phyloP scores from a whole-genome alignment of 2,888 invertebrate species.

The Orthosia cruda region DNA sequence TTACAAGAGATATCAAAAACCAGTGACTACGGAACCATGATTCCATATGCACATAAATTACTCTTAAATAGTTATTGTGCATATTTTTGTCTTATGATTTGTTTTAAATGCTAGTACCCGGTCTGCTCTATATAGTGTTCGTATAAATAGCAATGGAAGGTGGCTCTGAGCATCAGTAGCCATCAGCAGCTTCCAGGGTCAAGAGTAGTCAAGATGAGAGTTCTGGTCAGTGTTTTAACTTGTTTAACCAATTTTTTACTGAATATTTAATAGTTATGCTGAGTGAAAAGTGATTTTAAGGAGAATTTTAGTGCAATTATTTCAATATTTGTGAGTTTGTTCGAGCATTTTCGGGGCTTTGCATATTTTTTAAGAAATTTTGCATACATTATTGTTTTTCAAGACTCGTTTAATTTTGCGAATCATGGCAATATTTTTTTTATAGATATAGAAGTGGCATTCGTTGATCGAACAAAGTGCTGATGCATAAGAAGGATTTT shows the following conservation, averaged over 20 bases:
- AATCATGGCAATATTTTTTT: too few relatives aligned
- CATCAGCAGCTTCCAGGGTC: constrained; percentile 78
- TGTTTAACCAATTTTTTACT: neutral
- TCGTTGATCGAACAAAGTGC: too few relatives aligned
- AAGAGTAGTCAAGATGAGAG: constrained; percentile 81
- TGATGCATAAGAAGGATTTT: too few relatives aligned
- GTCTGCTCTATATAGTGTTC: constrained; percentile 74
- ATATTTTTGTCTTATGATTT: neutral
- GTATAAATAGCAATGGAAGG: constrained; percentile 83
- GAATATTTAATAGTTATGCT: neutral
- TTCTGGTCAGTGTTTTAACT: constrained; percentile 83
- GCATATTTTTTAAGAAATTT: too few relatives aligned
- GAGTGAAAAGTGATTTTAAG: constrained; percentile 15
- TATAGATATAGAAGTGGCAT: too few relatives aligned
- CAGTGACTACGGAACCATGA: neutral
- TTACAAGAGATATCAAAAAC: too few relatives aligned
- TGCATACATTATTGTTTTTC: too few relatives aligned
- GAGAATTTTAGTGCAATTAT: too few relatives aligned
- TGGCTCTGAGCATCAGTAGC: constrained; percentile 83
- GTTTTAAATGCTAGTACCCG: constrained; percentile 15
- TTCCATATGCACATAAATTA: neutral
- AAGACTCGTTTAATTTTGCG: too few relatives aligned
- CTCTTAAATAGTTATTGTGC: neutral
- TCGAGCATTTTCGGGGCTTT: neutral
- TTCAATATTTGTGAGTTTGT: too few relatives aligned